A percentile compares a stretch with the other conserved stretches of the same genome.
These are phyloP conservation scores for Biston betularia DNA, from an alignment of 2,888 invertebrate genomes.

Conservation along the genomic window DNA sequence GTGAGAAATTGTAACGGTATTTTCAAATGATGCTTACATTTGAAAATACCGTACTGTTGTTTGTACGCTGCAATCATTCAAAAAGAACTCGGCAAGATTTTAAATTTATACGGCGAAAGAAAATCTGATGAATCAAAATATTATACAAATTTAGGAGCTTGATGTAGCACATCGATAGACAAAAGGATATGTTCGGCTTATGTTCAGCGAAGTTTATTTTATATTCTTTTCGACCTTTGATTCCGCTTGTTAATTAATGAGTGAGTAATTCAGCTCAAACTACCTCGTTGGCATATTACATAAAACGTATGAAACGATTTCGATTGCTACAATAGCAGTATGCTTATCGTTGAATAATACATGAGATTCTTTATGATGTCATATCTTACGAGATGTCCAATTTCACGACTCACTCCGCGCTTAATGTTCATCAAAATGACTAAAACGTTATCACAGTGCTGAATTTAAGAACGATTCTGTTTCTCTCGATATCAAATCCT, in stretches of 20 bases:
- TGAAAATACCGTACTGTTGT: not conserved
- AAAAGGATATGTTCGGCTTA: slow-evolving; percentile 12
- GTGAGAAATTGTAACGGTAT: slow-evolving; percentile 84
- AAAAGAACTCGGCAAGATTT: not conserved
- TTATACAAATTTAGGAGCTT: not conserved
- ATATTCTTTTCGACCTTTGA: slow-evolving; percentile 6
- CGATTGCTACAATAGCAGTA: slow-evolving; percentile 24
- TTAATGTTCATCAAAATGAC: slow-evolving; percentile 42
- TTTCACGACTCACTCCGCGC: slow-evolving; percentile 37
- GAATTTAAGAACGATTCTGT: slow-evolving; percentile 49
- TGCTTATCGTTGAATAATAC: slow-evolving; percentile 26
- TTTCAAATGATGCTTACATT: slow-evolving; percentile 48
- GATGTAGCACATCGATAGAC: slow-evolving; percentile 2
- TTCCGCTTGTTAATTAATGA: slow-evolving; percentile 24
- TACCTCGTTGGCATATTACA: slow-evolving; percentile 21
- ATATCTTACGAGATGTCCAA: slow-evolving; percentile 35
- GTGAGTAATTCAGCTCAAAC: slow-evolving; percentile 12
- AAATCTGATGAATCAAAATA: not conserved
- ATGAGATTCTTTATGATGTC: slow-evolving; percentile 30
- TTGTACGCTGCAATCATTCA: not conserved
- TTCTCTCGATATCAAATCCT: slow-evolving; percentile 51
- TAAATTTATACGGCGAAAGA: not conserved
- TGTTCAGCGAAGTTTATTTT: not conserved
- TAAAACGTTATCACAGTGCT: slow-evolving; percentile 40
- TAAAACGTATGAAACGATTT: slow-evolving; percentile 28